These are phyloP conservation scores for Phainopepla nitens DNA, from an alignment of 2,113 vertebrate genomes.

Conservation along the genomic window DNA sequence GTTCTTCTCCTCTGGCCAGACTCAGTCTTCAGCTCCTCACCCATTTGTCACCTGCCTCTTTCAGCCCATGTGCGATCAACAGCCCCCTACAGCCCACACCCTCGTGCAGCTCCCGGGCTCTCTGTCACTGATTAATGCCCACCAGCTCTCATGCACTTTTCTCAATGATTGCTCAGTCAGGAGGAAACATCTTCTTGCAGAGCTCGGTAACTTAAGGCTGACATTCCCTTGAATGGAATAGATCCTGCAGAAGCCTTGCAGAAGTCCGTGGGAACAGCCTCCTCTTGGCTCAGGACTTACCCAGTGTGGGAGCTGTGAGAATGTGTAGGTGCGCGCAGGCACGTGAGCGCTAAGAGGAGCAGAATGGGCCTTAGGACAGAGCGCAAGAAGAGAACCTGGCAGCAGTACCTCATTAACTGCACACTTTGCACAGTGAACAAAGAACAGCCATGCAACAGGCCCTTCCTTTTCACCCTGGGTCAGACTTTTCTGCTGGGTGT, in stretches of 20 bases:
- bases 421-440: neutral
- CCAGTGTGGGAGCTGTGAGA: neutral
- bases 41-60: neutral
- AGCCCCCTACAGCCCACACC: rapidly evolving
- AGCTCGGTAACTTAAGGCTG: neutral
- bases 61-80: neutral
- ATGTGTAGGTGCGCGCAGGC: rapidly evolving
- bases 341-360: neutral
- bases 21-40: neutral
- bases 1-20: neutral
- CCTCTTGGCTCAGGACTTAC: neutral
- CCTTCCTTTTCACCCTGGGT: neutral
- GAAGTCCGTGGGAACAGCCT: neutral
- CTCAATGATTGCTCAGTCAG: neutral
- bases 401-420: neutral
- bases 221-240: neutral
- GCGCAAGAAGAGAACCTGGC: neutral
- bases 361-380: neutral
- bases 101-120: neutral
- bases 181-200: neutral
- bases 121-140: neutral
- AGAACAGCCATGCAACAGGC: neutral
- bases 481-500: neutral
- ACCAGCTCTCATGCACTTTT: neutral
- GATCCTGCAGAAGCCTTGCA: neutral